Percentiles rank a stretch among this genome's conserved stretches.
Evolutionary conservation across 2,113 vertebrate species (phyloP).

Genomic region (Lanius collurio): DNA sequence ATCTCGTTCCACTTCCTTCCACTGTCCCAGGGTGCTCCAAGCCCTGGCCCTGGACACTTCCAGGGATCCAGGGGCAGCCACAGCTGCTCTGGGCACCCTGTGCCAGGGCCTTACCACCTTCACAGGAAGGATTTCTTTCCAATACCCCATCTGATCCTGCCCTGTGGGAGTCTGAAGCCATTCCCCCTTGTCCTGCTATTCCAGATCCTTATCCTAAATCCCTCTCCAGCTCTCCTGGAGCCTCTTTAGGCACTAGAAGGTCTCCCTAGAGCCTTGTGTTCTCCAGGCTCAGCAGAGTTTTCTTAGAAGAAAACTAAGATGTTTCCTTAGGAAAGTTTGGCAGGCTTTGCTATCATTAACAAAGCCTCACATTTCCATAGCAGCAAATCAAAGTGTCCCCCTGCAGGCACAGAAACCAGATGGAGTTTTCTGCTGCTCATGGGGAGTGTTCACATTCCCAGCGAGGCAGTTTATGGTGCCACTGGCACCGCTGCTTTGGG

Average conservation of each 20-base stretch:
- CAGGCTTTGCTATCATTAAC: neutral
- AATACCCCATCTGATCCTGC: neutral
- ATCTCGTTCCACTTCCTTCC: neutral
- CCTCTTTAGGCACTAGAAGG: neutral
- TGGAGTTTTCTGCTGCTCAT: neutral
- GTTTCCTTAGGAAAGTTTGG: neutral
- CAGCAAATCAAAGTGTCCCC: neutral
- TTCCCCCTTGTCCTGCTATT: neutral
- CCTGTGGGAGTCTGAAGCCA: neutral
- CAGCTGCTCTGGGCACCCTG: neutral
- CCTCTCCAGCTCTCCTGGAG: neutral
- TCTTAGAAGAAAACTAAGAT: neutral
- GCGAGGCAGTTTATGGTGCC: neutral
- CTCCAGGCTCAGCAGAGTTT: neutral
- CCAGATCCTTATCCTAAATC: neutral
- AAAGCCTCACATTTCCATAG: slow-evolving; percentile 18
- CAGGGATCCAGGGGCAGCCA: neutral
- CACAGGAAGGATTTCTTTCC: neutral
- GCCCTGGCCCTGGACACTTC: neutral
- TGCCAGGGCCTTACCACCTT: neutral
- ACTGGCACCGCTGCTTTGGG: neutral
- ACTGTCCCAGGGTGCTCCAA: neutral
- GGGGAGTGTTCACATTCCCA: neutral
- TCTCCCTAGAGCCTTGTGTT: neutral
- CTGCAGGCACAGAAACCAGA: neutral